Conservation (phyloP, 2,888 invertebrate species). For the Trileptium ribeirensis region DNA sequence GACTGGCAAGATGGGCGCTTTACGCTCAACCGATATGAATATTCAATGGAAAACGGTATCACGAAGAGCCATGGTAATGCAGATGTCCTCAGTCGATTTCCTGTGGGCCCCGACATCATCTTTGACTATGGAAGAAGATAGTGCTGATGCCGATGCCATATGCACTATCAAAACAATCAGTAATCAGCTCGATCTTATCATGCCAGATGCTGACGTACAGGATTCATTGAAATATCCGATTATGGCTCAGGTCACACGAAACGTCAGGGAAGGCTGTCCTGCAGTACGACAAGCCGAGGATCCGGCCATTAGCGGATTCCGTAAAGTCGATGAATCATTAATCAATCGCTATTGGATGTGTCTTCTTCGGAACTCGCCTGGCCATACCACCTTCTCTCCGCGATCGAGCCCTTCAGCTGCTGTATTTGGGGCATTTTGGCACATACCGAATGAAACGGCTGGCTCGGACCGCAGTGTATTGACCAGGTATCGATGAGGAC, state of each 20-base stretch:
- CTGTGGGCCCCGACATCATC: background rate
- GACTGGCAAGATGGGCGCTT: constrained; percentile 30
- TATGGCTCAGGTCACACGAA: background rate
- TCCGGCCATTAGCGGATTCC: background rate
- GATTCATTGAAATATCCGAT: constrained; percentile 4
- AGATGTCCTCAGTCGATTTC: constrained; percentile 33
- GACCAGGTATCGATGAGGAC: constrained; percentile 11
- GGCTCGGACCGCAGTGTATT: background rate
- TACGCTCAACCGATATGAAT: background rate
- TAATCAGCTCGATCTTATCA: background rate
- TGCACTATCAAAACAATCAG: background rate
- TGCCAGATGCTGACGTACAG: no score
- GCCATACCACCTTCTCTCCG: background rate
- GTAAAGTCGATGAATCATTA: background rate
- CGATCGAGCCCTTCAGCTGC: background rate
- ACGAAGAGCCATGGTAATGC: constrained; percentile 30
- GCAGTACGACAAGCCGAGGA: background rate
- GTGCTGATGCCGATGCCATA: constrained; percentile 13
- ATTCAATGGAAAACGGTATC: background rate
- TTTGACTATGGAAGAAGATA: constrained; percentile 23
- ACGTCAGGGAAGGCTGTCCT: background rate
- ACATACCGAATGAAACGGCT: background rate
- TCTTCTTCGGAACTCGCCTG: constrained; percentile 9
- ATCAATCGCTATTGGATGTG: constrained; percentile 33
- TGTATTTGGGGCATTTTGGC: constrained; percentile 5